phyloP scores from a whole-genome alignment of 2,888 invertebrate genomes.

The Gandaritis pyraliata region DNA sequence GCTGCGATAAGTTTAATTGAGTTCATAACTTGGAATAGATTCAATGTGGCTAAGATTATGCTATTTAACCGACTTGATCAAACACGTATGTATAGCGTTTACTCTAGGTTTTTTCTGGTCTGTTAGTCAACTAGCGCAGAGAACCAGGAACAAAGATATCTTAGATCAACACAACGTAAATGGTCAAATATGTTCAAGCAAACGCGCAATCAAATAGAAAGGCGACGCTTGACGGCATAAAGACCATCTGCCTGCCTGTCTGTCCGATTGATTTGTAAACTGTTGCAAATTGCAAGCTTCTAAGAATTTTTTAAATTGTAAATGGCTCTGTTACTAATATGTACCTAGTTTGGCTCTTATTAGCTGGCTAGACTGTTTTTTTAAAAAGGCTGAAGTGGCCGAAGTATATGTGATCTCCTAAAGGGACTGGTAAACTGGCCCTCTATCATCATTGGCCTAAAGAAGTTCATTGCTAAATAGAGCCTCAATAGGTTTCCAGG shows the following conservation, averaged over 20 bases:
- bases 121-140: background rate
- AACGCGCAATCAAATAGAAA: constrained; percentile 45
- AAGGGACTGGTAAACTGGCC: no score
- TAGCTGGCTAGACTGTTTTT: no score
- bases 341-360: background rate
- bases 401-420: no score
- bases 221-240: constrained; percentile 27
- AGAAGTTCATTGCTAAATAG: no score
- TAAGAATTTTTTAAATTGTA: constrained; percentile 23
- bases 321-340: background rate
- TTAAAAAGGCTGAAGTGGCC: no score
- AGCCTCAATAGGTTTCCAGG: no score
- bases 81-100: background rate
- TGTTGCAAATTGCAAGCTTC: constrained; percentile 27
- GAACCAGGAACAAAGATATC: background rate
- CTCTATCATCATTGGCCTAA: no score
- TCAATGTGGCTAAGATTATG: constrained; percentile 2
- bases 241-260: constrained; percentile 50
- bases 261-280: constrained; percentile 35
- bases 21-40: constrained; percentile 10
- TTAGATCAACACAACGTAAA: constrained; percentile 1
- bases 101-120: no score
- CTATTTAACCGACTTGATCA: background rate
- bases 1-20: constrained; percentile 25
- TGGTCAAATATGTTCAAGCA: constrained; percentile 16